phyloP scores from a whole-genome alignment of 2,888 invertebrate genomes.

The Eupithecia centaureata region DNA sequence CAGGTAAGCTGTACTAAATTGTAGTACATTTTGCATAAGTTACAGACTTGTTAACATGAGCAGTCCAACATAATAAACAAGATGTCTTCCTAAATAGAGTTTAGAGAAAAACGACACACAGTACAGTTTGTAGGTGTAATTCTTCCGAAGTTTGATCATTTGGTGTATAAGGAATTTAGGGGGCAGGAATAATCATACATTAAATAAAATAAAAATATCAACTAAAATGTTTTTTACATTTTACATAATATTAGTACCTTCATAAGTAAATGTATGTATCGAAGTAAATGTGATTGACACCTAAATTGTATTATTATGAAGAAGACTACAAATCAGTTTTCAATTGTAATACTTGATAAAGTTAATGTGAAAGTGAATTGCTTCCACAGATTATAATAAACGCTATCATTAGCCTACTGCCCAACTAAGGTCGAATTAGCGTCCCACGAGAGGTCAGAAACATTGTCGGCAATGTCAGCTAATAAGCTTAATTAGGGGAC shows the following conservation, averaged over 20 bases:
- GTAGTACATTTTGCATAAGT: conserved; percentile 20
- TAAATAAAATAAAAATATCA: too few relatives aligned
- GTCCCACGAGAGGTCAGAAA: conserved; percentile 54
- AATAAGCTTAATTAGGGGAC: conserved; percentile 64
- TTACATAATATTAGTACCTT: too few relatives aligned
- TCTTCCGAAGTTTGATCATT: neutral
- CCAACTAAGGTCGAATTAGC: conserved; percentile 30
- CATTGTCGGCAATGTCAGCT: conserved; percentile 59
- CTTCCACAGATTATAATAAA: conserved; percentile 29
- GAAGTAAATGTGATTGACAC: neutral
- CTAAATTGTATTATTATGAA: neutral
- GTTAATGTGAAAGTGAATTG: conserved; percentile 19
- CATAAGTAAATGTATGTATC: too few relatives aligned
- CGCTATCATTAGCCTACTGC: conserved; percentile 45
- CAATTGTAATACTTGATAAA: neutral
- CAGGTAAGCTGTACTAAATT: conserved; percentile 18
- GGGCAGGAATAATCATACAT: too few relatives aligned
- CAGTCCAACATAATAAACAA: neutral
- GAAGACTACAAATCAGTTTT: neutral
- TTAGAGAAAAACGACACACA: neutral
- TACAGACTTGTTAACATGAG: neutral
- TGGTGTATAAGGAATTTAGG: neutral
- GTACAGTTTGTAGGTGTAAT: neutral
- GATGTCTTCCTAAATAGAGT: neutral
- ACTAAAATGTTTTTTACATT: too few relatives aligned